Evolutionary conservation across 2,113 vertebrate species (phyloP), one percentile per base, ranked within the genome.

Genomic region (Speoplatyrhinus poulsoni): DNA sequence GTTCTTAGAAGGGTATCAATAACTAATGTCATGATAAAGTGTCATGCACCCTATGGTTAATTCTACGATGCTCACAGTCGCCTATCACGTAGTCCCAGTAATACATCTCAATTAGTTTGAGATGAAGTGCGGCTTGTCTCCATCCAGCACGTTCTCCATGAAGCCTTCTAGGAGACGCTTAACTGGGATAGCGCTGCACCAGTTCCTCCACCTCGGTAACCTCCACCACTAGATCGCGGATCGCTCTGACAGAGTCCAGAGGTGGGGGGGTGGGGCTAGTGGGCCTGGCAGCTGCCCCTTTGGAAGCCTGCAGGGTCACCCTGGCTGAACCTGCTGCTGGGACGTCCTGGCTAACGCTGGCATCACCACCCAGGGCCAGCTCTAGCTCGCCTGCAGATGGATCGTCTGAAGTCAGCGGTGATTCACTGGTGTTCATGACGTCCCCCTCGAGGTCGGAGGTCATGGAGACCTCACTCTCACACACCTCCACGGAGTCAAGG

Each of bases 211-310:
- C 80, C 67, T 91, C 88, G 4, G 87, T 79, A 67, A 90, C 89
- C 60, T 92, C 91, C 73, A 61, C 62, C 72, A 91, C 84, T 66
- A 93, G 86, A 26, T 91, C 76, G 0, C 88, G 83, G 79, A 92
- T 91, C 70, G 80, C 82, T 75, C 77, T 86, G 75, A 93, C 32
- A 65, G 77, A 84, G 76, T 87, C 91, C 8, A 33, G 67, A 3
- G 88, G 26, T 7, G 0, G 69, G 12, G n/a, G 32, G 4, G 16
- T n/a, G 0, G 72, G 77, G 46, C 33, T 10, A 11, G 72, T 13
- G 1, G 17, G 6, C 0, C 15, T 19, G 9, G 26, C n/a, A 12
- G 19, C 33, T 41, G 36, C 54, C 9, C 15, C 67, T 2, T 12
- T 54, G 0, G 32, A 12, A 66, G 53, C 6, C 19, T 80, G 71